Percentiles rank a stretch among this genome's conserved stretches.
phyloP scores from a whole-genome alignment of 2,797 vertebrate genomes.

The Acanthopagrus latus region DNA sequence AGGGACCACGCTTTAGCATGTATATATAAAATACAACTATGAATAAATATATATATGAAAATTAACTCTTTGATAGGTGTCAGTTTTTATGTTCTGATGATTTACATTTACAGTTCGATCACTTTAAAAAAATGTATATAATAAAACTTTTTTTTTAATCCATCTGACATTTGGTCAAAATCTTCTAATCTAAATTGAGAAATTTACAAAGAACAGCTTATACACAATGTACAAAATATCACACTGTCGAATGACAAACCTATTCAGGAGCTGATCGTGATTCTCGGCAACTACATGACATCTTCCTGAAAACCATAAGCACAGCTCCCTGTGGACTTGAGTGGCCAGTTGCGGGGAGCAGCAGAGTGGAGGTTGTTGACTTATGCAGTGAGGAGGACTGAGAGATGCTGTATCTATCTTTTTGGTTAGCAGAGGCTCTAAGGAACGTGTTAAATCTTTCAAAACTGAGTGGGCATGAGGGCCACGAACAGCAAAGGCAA shows the following conservation, averaged over 20 bases:
- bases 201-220: no score
- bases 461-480: conserved; percentile 66
- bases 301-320: conserved; percentile 86
- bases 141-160: no score
- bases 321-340: conserved; percentile 76
- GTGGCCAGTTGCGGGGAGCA: conserved; percentile 50
- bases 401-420: conserved; percentile 44
- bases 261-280: conserved; percentile 4
- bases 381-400: conserved; percentile 44
- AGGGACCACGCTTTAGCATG: neutral
- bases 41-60: no score
- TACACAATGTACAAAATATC: neutral
- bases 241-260: conserved; percentile 29
- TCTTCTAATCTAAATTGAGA: no score
- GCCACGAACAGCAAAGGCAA: conserved; percentile 79
- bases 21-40: no score
- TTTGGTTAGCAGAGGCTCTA: conserved; percentile 56
- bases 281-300: conserved; percentile 33
- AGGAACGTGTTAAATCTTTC: conserved; percentile 65
- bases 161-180: no score
- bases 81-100: neutral
- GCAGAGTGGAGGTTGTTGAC: conserved; percentile 47
- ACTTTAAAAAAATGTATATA: neutral
- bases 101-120: neutral
- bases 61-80: neutral